These are phyloP conservation scores for Linepithema humile DNA, from an alignment of 1,140 invertebrate genomes.

Conservation along the genomic window DNA sequence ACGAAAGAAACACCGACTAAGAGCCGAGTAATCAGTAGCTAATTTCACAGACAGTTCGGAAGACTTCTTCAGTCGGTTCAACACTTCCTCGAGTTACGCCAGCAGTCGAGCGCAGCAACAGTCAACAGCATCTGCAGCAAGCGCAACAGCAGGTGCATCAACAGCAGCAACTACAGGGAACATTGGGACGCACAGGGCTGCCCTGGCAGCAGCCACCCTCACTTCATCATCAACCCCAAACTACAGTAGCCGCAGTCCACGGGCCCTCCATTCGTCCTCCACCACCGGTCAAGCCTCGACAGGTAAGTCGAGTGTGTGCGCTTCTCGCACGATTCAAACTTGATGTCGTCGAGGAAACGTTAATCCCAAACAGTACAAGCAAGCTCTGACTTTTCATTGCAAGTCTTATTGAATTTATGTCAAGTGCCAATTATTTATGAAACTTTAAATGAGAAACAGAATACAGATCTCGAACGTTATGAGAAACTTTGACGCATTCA, in stretches of 20 bases:
- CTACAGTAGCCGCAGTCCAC: slow-evolving; percentile 85
- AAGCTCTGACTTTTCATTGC: background rate
- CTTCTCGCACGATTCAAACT: background rate
- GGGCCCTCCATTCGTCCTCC: slow-evolving; percentile 88
- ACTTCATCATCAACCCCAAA: slow-evolving; percentile 82
- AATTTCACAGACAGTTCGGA: slow-evolving; percentile 85
- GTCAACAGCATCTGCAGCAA: slow-evolving; percentile 73
- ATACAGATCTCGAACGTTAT: too few species aligned
- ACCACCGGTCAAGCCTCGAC: slow-evolving; percentile 89
- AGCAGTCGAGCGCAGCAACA: slow-evolving; percentile 79
- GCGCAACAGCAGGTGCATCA: slow-evolving; percentile 72
- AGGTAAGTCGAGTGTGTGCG: slow-evolving; percentile 80
- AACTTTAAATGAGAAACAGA: background rate
- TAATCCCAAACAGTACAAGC: slow-evolving; percentile 36
- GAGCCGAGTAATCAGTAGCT: slow-evolving; percentile 82
- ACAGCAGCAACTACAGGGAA: slow-evolving; percentile 75
- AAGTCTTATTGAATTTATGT: background rate
- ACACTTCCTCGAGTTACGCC: slow-evolving; percentile 84
- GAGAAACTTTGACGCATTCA: too few species aligned
- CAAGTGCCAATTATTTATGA: background rate
- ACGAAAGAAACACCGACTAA: slow-evolving; percentile 49
- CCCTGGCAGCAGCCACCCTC: slow-evolving; percentile 84
- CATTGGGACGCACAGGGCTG: slow-evolving; percentile 83
- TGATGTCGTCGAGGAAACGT: background rate
- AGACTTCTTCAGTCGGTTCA: slow-evolving; percentile 85